phyloP scores from a whole-genome alignment of 1,140 invertebrate species.

The Dendrolimus punctatus region DNA sequence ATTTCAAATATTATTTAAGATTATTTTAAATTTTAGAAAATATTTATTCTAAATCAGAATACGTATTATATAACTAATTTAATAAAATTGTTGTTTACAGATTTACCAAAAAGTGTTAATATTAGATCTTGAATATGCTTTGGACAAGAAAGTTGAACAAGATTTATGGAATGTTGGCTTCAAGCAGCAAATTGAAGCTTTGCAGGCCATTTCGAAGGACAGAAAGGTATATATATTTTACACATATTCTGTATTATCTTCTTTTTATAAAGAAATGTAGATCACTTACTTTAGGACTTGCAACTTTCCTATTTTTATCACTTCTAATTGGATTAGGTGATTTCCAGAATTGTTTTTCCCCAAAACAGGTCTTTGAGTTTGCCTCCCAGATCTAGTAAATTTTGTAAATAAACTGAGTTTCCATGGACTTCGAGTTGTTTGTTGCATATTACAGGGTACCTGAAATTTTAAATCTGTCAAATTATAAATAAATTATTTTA shows the following conservation, averaged over 20 bases:
- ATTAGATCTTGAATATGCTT: constrained; percentile 87
- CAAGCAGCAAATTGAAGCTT: constrained; percentile 87
- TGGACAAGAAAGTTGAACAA: constrained; percentile 91
- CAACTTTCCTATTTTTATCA: too few species aligned
- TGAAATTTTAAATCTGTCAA: too few species aligned
- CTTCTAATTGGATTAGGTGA: too few species aligned
- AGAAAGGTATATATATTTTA: constrained; percentile 74
- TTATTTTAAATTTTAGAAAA: neutral
- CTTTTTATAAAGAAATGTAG: neutral
- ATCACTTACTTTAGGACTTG: neutral
- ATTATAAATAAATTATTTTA: too few species aligned
- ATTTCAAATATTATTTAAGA: neutral
- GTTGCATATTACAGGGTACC: too few species aligned
- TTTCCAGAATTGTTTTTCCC: too few species aligned
- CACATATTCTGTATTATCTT: neutral
- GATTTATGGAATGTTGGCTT: constrained; percentile 92
- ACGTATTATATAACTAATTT: too few species aligned
- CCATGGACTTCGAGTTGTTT: too few species aligned
- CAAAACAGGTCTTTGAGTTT: too few species aligned
- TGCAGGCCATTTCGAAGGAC: constrained; percentile 84
- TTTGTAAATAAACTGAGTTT: too few species aligned
- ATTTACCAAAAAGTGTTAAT: constrained; percentile 85
- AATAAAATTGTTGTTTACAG: constrained; percentile 26
- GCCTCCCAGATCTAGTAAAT: too few species aligned
- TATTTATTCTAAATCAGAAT: neutral